Base-by-base conservation (phyloP, 1,140 invertebrate genomes). In the Drosophila micromelanica region DNA sequence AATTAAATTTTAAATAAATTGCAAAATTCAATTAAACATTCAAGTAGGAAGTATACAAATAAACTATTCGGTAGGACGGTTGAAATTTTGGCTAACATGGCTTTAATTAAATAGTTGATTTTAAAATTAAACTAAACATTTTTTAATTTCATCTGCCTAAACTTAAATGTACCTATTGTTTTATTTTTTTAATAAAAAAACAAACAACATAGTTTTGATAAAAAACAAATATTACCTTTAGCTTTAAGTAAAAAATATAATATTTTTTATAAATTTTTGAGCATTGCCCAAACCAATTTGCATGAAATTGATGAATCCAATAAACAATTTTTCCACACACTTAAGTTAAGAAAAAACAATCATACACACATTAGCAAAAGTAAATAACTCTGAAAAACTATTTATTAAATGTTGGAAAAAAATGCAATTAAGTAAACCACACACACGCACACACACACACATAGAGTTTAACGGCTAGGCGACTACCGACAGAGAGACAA, bases 381-480 rank as follows among this genome's bases (percentile, higher is more conserved):
- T 73, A 51, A 61, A 81, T 59, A 61, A 64, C 46, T 46, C 74
- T 45, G 70, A 59, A 68, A 73, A 78, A 78, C 63, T 78, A 74
- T 82, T 82, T 75, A 72, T 71, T 82, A 73, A 78, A 70, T 70
- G 72, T 38, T 78, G 45, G 15, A 72, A 13, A 72, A 65, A 72
- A 72, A 72, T 59, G 45, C 38, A 67, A 72, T 72, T 72, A 72
- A 72, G 67, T 51, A 49, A 49, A 63, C 52, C 40, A 79, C 48
- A 42, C 13, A 74, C 56, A 65, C 45, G 35, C 56, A 64, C 17
- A 49, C 20, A 20, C 56, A 64, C 17, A 49, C 20, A 20, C 11
- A 40, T 12, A 32, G 17, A 64, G 55, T 60, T 68, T 27, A 71
- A 64, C 62, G 62, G n/a, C 54, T 73, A 68, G 52, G 59, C 46